Percentiles rank a stretch among this genome's conserved stretches.
These are phyloP conservation scores for Fragum whitleyi DNA, from an alignment of 2,888 invertebrate species.

Conservation along the genomic window DNA sequence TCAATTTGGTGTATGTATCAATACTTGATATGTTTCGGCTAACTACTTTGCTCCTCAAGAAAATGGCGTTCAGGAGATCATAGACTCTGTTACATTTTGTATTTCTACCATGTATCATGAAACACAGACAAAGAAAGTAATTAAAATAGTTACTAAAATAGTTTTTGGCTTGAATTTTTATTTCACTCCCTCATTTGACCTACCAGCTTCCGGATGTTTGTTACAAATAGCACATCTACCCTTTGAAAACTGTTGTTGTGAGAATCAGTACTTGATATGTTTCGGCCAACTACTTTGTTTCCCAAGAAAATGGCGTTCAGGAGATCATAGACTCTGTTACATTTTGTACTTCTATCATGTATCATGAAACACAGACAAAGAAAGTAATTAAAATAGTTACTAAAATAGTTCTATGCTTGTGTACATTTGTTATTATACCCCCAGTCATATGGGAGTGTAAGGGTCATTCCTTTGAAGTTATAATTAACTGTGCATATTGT, in stretches of 20 bases:
- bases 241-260: too few relatives aligned
- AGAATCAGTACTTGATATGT: too few relatives aligned
- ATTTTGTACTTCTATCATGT: slow-evolving; percentile 17
- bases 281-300: neutral
- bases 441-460: neutral
- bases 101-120: slow-evolving; percentile 24
- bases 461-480: too few relatives aligned
- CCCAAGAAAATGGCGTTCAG: slow-evolving; percentile 29
- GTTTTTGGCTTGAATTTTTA: neutral
- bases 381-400: slow-evolving; percentile 21
- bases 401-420: neutral
- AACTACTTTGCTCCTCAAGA: slow-evolving; percentile 25
- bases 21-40: too few relatives aligned
- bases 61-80: slow-evolving; percentile 20
- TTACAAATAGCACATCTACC: too few relatives aligned
- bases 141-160: slow-evolving; percentile 18
- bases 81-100: neutral
- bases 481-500: too few relatives aligned
- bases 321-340: slow-evolving; percentile 1
- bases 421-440: neutral
- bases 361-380: slow-evolving; percentile 14
- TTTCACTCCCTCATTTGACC: too few relatives aligned
- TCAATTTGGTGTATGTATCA: too few relatives aligned
- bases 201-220: too few relatives aligned
- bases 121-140: slow-evolving; percentile 14